Percentiles rank a stretch among this genome's conserved stretches.
These are phyloP conservation scores for Lepidocyrtoides sp. DNA, from an alignment of 2,888 invertebrate genomes.

Conservation along the genomic window DNA sequence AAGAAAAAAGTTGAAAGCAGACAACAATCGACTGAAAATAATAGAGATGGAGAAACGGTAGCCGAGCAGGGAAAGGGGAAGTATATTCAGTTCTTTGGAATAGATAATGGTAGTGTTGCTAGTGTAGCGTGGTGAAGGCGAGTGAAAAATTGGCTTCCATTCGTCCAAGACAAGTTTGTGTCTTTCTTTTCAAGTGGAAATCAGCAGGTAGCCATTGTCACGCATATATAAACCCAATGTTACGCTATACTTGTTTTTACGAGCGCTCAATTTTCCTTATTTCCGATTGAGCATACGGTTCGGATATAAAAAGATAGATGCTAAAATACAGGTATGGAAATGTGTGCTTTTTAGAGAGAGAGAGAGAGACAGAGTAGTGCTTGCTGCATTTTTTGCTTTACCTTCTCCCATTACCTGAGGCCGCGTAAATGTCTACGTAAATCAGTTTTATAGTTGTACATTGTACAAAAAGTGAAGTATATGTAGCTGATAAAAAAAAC, in stretches of 20 bases:
- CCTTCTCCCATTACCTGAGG: slow-evolving; percentile 6
- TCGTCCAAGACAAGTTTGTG: slow-evolving; percentile 64
- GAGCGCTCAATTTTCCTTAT: slow-evolving; percentile 20
- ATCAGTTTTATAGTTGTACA: slow-evolving; percentile 38
- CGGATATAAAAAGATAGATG: neutral
- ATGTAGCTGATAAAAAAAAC: neutral
- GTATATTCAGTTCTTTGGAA: slow-evolving; percentile 22
- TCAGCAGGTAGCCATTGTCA: slow-evolving; percentile 70
- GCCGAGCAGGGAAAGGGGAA: neutral
- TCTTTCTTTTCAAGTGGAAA: slow-evolving; percentile 71
- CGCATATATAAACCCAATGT: slow-evolving; percentile 52
- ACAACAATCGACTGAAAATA: slow-evolving; percentile 14
- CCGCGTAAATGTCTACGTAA: slow-evolving; percentile 32
- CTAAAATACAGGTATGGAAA: neutral
- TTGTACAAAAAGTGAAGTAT: neutral
- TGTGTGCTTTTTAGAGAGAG: no score
- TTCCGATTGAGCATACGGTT: slow-evolving; percentile 37
- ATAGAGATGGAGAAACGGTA: neutral
- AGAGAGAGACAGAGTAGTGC: no score
- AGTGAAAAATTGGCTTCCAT: slow-evolving; percentile 70
- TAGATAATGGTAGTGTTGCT: neutral
- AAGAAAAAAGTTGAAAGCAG: slow-evolving; percentile 35
- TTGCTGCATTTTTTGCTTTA: neutral
- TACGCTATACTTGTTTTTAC: slow-evolving; percentile 45
- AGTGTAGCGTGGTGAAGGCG: neutral